Evolutionary conservation across 2,113 vertebrate genomes (phyloP), one percentile per base, ranked within the genome.

Genomic region (Strix uralensis): DNA sequence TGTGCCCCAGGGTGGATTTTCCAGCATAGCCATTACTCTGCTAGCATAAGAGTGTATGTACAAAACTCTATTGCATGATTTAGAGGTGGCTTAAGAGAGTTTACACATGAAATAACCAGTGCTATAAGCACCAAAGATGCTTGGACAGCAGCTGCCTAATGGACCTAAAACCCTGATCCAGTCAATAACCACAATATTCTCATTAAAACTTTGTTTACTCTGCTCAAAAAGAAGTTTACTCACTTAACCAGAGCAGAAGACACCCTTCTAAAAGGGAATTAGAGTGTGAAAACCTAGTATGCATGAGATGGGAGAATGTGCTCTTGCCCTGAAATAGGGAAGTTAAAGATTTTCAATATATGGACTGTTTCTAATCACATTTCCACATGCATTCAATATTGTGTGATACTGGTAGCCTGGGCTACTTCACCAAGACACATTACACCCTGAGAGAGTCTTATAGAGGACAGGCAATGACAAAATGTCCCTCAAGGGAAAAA

Each of bases 11-110:
- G 8, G 25, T 72, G 32, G 34, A 47, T 95, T 95, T 94, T 82
- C 70, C 70, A 96, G 44, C 15, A 13, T 40, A 82, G 49, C 12
- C 62, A 32, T 73, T 72, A 66, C n/a, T 92, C 61, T 82, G 34
- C 52, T 87, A 72, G 38, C 58, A 75, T 47, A 86, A 77, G 40
- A 92, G 40, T 85, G 40, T 92, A 84, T 90, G 46, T 82, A 94
- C 58, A 62, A 93, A 80, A 90, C 34, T 61, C 70, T 77, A 65
- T 5, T 82, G 70, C 73, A 38, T 91, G 93, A 91, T 93, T 96
- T 92, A 91, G 78, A 79, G 49, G 57, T 46, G 70, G 81, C 78
- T 94, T 96, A 94, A 77, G 78, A 91, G 58, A 96, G 89, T 81
- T 95, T 92, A 89, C 58, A 82, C n/a, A 54, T 82, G 46, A 92